Conservation (phyloP, 2,797 vertebrate species). For the Epinephelus coioides region DNA sequence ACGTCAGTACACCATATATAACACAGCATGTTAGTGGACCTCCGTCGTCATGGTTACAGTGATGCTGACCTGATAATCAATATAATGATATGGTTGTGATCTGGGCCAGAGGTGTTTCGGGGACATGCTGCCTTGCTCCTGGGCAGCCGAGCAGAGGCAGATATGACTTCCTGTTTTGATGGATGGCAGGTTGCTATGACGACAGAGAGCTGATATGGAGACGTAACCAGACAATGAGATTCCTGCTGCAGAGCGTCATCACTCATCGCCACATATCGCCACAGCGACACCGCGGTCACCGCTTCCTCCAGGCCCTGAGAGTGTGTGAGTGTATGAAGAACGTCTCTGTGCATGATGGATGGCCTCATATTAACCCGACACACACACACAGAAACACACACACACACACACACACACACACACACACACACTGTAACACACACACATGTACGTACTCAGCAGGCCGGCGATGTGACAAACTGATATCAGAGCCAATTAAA, state of each 20-base stretch:
- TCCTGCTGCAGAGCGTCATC: constrained; percentile 50
- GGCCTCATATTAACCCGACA: constrained; percentile 86
- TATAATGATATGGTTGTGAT: too few species aligned
- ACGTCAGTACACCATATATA: too few species aligned
- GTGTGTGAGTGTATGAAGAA: constrained; percentile 34
- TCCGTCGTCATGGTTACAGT: too few species aligned
- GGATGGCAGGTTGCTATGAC: constrained; percentile 47
- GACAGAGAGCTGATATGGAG: constrained; percentile 46
- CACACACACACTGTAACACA: constrained; percentile 2
- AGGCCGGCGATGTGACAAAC: constrained; percentile 45
- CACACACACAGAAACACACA: constrained; percentile 31
- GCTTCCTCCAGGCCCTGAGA: constrained; percentile 47
- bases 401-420: not conserved
- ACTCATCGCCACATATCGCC: constrained; percentile 47
- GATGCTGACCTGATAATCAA: too few species aligned
- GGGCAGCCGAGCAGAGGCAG: not conserved
- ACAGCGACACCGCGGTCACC: constrained; percentile 32
- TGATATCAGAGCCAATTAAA: constrained; percentile 60
- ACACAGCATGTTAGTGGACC: too few species aligned
- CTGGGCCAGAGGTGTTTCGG: constrained; percentile 3
- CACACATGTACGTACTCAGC: constrained; percentile 26
- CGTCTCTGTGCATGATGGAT: constrained; percentile 54
- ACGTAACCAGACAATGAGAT: constrained; percentile 57
- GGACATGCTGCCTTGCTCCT: constrained; percentile 18
- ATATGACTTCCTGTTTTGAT: constrained; percentile 51